These are phyloP conservation scores for Phrynocephalus guinanensis DNA, from an alignment of 2,797 vertebrate genomes.

Conservation along the genomic window DNA sequence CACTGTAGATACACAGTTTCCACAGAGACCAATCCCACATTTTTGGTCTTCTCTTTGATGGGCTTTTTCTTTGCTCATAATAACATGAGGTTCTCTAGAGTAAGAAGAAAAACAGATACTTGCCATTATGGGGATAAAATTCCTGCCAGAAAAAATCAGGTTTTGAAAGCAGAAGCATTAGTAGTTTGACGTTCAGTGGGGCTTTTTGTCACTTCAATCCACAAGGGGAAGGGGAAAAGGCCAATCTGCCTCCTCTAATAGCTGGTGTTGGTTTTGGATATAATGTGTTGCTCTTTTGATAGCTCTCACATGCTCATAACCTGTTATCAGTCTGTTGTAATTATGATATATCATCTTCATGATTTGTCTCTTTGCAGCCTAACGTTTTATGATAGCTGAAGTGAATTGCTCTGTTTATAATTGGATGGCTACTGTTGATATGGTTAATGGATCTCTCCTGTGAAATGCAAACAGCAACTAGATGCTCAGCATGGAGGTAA, in stretches of 20 bases:
- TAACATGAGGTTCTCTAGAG: constrained; percentile 25
- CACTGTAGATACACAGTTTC: constrained; percentile 36
- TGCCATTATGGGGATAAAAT: constrained; percentile 53
- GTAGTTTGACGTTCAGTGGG: constrained; percentile 43
- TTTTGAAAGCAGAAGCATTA: constrained; percentile 52
- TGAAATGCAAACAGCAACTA: constrained; percentile 77
- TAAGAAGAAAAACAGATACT: constrained; percentile 46
- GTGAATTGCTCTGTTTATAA: constrained; percentile 72
- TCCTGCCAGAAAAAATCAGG: constrained; percentile 55
- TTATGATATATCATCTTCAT: constrained; percentile 72
- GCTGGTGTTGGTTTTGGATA: constrained; percentile 42
- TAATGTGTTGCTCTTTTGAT: constrained; percentile 54
- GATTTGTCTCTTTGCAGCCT: constrained; percentile 61
- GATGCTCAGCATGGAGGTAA: constrained; percentile 75
- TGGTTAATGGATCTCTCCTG: constrained; percentile 73
- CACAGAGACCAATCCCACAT: constrained; percentile 3
- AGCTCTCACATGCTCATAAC: constrained; percentile 38
- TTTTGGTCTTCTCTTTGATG: constrained; percentile 16
- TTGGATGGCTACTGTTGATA: constrained; percentile 74
- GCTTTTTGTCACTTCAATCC: constrained; percentile 53
- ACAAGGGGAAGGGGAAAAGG: constrained; percentile 46
- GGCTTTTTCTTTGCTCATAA: constrained; percentile 35
- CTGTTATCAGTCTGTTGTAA: constrained; percentile 61
- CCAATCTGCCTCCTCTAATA: constrained; percentile 48
- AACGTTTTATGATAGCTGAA: constrained; percentile 66